Evolutionary conservation across 1,140 invertebrate genomes (phyloP).

Genomic region (Eubasilissa regina): DNA sequence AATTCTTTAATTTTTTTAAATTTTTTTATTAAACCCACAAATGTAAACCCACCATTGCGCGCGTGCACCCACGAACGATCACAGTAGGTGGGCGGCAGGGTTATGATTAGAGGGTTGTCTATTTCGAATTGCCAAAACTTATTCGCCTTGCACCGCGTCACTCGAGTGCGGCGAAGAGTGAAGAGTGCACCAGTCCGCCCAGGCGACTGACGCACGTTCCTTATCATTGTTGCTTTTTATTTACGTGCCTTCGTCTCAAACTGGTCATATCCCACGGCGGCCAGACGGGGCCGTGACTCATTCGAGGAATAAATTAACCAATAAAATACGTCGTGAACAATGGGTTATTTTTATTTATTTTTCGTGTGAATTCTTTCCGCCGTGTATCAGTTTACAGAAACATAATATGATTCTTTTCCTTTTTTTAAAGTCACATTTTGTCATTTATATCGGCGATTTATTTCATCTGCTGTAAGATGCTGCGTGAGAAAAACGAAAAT

Average conservation of each 20-base stretch:
- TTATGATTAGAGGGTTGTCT: too few species aligned
- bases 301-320: conserved; percentile 22
- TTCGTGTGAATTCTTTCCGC: neutral
- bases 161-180: neutral
- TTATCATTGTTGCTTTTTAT: conserved; percentile 19
- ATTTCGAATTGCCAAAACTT: neutral
- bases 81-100: neutral
- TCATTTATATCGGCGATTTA: too few species aligned
- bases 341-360: conserved; percentile 1
- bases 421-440: too few species aligned
- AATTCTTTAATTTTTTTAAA: too few species aligned
- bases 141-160: neutral
- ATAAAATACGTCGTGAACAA: conserved; percentile 3
- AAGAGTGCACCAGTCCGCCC: neutral
- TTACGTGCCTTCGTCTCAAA: conserved; percentile 11
- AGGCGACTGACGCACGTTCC: neutral
- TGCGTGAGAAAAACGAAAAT: too few species aligned
- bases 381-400: too few species aligned
- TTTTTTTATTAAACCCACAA: too few species aligned
- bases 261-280: conserved; percentile 2
- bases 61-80: neutral
- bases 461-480: too few species aligned
- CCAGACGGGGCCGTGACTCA: conserved; percentile 27
- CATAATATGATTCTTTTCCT: too few species aligned
- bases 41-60: neutral